Evolutionary conservation across 2,797 vertebrate genomes (phyloP).

Genomic region (Gymnothorax reevesii): DNA sequence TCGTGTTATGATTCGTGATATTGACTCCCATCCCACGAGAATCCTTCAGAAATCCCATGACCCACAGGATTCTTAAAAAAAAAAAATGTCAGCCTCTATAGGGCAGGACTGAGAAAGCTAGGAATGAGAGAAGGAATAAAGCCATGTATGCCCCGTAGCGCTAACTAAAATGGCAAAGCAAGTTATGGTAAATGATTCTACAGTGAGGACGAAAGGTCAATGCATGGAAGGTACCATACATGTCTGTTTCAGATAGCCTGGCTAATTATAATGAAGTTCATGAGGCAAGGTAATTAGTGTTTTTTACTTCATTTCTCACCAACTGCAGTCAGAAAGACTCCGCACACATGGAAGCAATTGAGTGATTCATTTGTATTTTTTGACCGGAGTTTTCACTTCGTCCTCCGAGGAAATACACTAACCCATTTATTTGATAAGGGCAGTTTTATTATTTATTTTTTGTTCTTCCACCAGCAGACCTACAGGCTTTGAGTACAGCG

Average conservation of each 20-base stretch:
- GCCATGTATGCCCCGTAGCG: constrained; percentile 29
- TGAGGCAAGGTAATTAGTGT: constrained; percentile 1
- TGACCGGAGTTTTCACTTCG: neutral
- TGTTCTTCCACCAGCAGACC: neutral
- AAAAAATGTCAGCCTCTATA: too few relatives aligned
- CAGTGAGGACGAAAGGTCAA: constrained; percentile 19
- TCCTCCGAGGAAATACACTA: neutral
- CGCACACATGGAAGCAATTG: constrained; percentile 48
- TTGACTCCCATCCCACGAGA: too few relatives aligned
- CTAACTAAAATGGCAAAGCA: constrained; percentile 27
- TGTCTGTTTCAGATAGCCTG: constrained; percentile 42
- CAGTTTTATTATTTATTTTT: neutral
- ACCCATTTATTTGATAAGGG: neutral
- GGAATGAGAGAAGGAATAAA: constrained; percentile 32
- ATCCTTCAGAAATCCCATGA: too few relatives aligned
- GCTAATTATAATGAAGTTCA: constrained; percentile 10
- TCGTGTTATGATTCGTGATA: too few relatives aligned
- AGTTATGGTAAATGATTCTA: constrained; percentile 39
- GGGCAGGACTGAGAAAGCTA: constrained; percentile 39
- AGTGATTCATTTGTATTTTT: constrained; percentile 37
- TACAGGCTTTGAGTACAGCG: neutral
- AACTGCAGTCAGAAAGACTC: constrained; percentile 43
- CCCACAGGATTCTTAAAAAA: too few relatives aligned
- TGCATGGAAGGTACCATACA: constrained; percentile 32
- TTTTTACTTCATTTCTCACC: constrained; percentile 31